A percentile compares a stretch with the other conserved stretches of the same genome.
Evolutionary conservation across 30 jellyfish, hydroid and myxozoan species (phyloP).

Genomic region (Aurelia aurita): DNA sequence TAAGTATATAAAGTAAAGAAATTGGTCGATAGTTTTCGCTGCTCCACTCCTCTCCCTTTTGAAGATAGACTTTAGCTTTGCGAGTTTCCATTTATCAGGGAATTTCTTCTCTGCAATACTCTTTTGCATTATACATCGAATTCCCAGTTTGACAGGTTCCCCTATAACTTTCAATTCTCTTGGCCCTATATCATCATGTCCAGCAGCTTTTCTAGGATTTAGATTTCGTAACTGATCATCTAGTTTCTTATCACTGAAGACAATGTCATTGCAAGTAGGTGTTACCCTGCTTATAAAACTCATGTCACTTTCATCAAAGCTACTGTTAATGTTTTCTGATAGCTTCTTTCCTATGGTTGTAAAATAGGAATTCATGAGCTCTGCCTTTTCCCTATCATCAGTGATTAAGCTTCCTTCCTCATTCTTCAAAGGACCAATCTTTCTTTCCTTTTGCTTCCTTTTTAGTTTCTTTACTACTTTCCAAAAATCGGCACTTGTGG

Average conservation of each 20-base stretch:
- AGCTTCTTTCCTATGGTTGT: not conserved
- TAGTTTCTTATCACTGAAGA: constrained; percentile 8
- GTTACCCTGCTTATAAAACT: not conserved
- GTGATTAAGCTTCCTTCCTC: constrained; percentile 16
- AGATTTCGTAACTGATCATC: constrained; percentile 13
- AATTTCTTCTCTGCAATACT: constrained; percentile 38
- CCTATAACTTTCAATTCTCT: constrained; percentile 20
- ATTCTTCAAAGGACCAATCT: constrained; percentile 15
- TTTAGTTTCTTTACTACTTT: no score
- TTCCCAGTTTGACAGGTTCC: constrained; percentile 30
- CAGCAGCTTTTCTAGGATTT: constrained; percentile 25
- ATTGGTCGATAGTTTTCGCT: constrained; percentile 60
- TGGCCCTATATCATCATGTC: constrained; percentile 29
- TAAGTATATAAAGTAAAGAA: constrained; percentile 25
- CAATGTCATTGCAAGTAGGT: constrained; percentile 39
- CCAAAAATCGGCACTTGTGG: no score
- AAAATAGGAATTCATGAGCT: constrained; percentile 27
- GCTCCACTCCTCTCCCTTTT: constrained; percentile 51
- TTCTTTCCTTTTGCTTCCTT: no score
- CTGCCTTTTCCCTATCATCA: constrained; percentile 33
- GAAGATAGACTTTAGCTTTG: constrained; percentile 30
- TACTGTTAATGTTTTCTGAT: no score
- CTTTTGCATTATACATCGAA: constrained; percentile 15
- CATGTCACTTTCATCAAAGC: no score
- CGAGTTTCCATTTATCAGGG: constrained; percentile 51